Base-by-base conservation (phyloP, 2,797 vertebrate genomes). In the Oreochromis grahami region DNA sequence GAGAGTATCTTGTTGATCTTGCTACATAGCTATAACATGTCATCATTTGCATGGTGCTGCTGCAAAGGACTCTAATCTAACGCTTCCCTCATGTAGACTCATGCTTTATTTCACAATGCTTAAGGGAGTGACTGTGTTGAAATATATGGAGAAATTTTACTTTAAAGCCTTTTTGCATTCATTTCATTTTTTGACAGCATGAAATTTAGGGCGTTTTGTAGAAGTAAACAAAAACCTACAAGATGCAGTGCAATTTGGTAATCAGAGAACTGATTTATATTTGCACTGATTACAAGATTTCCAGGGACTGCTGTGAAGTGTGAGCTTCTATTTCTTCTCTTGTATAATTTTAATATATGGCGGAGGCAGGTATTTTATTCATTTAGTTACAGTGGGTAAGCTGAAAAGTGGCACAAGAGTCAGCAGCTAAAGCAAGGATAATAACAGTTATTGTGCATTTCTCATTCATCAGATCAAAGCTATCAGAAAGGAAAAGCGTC, bases 391-490 rank as follows among this genome's bases (percentile, higher is more conserved):
- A 80, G 63, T 48, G 79, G 19, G 53, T 70, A 53, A 74, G 15
- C 53, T 51, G 53, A 32, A 51, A 65, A 51, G 51, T 74, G 45
- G 9, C 19, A 32, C 7, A 52, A 34, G 34, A 55, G 74, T 77
- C 63, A 29, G 48, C 3, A 8, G 32, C 17, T 80, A 70, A 76
- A 84, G 60, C 21, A 4, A 51, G 36, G 74, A 79, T 38, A 51
- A 78, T 74, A 51, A 58, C 55, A 50, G 68, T 45, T 19, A 60
- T 77, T 82, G 58, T 84, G 34, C 34, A n/a, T 65, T 68, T 53
- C 41, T 24, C 36, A 41, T 55, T 85, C 80, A 70, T 78, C 48
- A 60, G 52, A 84, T 88, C 79, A 90, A 87, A 84, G 80, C 81
- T 76, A 36, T 87, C 29, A 48, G 41, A 56, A 80, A 63, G 32